Conservation (phyloP, 2,888 invertebrate species). For the Meiosimyza decipiens region DNA sequence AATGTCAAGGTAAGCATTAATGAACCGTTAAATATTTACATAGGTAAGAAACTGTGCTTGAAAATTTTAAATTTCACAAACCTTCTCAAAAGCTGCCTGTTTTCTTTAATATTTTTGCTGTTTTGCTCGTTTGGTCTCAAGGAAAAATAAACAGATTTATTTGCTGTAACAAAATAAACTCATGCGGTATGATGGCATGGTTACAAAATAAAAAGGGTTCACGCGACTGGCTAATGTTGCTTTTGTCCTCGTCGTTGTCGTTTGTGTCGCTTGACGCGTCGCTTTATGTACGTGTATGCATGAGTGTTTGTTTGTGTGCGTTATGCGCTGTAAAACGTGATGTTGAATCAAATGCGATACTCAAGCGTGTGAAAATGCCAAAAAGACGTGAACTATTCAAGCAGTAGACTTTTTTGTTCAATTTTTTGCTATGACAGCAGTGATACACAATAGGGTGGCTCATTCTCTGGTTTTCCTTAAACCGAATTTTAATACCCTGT, state of each 20-base stretch:
- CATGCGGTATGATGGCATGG: not conserved
- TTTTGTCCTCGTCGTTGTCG: not conserved
- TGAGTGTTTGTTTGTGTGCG: slow-evolving; percentile 25
- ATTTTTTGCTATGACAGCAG: too few species aligned
- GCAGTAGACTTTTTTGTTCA: slow-evolving; percentile 37
- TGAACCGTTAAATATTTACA: too few species aligned
- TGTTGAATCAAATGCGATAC: slow-evolving; percentile 66
- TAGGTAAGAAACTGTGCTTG: too few species aligned
- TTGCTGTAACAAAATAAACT: too few species aligned
- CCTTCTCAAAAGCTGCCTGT: too few species aligned
- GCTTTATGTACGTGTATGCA: slow-evolving; percentile 18
- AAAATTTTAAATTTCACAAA: too few species aligned
- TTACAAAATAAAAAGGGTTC: slow-evolving; percentile 16
- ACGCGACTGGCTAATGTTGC: slow-evolving; percentile 12
- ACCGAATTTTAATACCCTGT: not conserved
- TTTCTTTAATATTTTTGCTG: too few species aligned
- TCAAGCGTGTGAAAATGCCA: slow-evolving; percentile 67
- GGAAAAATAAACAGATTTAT: slow-evolving; percentile 28
- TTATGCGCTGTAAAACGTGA: slow-evolving; percentile 60
- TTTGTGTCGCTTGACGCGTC: slow-evolving; percentile 8
- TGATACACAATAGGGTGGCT: too few species aligned
- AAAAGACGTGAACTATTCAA: slow-evolving; percentile 56
- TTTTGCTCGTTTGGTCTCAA: too few species aligned
- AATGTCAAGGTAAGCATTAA: too few species aligned
- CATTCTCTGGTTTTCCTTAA: too few species aligned